Base-by-base conservation (phyloP, 2,888 invertebrate species). In the Scaptomyza reducta region DNA sequence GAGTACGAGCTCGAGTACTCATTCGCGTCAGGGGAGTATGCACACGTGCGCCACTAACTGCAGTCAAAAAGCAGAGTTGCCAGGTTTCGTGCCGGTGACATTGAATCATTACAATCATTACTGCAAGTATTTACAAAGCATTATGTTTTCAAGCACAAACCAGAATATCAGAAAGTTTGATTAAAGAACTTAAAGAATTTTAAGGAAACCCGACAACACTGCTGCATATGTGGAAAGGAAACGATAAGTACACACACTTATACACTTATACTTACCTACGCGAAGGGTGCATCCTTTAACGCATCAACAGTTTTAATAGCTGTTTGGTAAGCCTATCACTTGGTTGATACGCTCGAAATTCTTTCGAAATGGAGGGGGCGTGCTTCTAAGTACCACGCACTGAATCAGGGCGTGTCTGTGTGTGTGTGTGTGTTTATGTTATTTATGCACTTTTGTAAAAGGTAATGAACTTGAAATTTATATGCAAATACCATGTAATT, bases 291-390 rank as follows among this genome's bases (percentile, higher is more conserved):
- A 87, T 85, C 85, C 85, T 85, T 87, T 74, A 70, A 85, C 77
- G 85, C 87, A 69, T 82, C 70, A 80, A 72, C 72, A 74, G 80
- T 78, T 85, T 84, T 82, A 69, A 78, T 79, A 55, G 72, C 54
- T 76, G 77, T 67, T 44, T 51, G 46, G 22, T 22, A 22, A 22
- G 67, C 64, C 72, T 78, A 65, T 79, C 62, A 61, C 54, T 65
- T 49, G 53, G 49, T 27, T 53, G 33, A 45, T 51, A 42, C 25
- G 49, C 35, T 55, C 10, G 49, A 55, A 66, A 61, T 59, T 76
- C 67, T 57, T 60, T 11, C 29, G 44, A 61, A 54, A 46, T 40
- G 35, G 6, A 47, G 16, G 67, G 69, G 73, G 66, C 63, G 63
- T 59, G 29, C 46, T 53, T 25, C 49, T 29, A 35, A 18, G 53